Percentiles rank a stretch among this genome's conserved stretches.
Evolutionary conservation across 2,797 vertebrate genomes (phyloP).

Genomic region (Cheirogaleus major): DNA sequence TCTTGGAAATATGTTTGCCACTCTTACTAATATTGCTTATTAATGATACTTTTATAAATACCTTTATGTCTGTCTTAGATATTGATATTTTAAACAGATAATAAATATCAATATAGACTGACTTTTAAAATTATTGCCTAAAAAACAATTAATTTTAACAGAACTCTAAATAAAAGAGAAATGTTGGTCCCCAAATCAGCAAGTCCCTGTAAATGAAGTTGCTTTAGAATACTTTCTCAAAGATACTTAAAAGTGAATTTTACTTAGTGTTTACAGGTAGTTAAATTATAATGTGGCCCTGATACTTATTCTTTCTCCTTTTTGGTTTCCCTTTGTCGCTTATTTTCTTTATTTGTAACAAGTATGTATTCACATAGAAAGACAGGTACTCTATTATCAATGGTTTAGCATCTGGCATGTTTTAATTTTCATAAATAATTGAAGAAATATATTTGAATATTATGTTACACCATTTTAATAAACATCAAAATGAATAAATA

Average conservation of each 20-base stretch:
- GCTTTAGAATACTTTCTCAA: slow-evolving; percentile 42
- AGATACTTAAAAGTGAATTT: slow-evolving; percentile 21
- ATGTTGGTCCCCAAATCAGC: not conserved
- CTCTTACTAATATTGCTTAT: slow-evolving; percentile 46
- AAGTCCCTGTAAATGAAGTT: not conserved
- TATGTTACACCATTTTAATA: slow-evolving; percentile 46
- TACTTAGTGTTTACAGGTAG: slow-evolving; percentile 20
- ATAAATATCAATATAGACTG: not conserved
- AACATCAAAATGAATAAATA: slow-evolving; percentile 41
- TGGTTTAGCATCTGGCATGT: not conserved
- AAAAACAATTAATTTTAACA: slow-evolving; percentile 36
- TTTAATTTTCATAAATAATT: slow-evolving; percentile 59
- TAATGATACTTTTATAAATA: slow-evolving; percentile 46
- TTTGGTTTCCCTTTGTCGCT: slow-evolving; percentile 7
- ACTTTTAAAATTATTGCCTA: slow-evolving; percentile 44
- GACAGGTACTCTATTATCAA: not conserved
- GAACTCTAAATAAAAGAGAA: slow-evolving; percentile 35
- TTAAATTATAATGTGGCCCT: not conserved
- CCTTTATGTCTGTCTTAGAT: not conserved
- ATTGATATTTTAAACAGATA: slow-evolving; percentile 30
- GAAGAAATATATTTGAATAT: slow-evolving; percentile 54
- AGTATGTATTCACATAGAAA: not conserved
- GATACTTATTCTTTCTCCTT: not conserved
- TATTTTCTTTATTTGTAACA: slow-evolving; percentile 44
- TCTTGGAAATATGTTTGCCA: slow-evolving; percentile 26